These are phyloP conservation scores for Tetragonula carbonaria DNA, from an alignment of 2,888 invertebrate genomes.

Conservation along the genomic window DNA sequence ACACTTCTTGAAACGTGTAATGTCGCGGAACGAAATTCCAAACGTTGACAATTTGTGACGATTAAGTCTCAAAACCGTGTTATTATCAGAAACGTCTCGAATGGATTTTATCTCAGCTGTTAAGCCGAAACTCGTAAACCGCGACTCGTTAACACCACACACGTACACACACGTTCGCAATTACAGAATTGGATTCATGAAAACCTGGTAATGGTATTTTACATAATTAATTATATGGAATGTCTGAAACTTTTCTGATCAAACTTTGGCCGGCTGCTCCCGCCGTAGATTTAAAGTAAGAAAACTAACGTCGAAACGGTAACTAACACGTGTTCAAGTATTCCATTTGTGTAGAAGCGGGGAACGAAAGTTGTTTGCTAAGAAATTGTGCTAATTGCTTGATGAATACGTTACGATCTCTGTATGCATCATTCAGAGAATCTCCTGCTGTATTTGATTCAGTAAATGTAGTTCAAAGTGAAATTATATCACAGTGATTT, in stretches of 20 bases:
- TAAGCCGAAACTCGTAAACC: neutral
- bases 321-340: neutral
- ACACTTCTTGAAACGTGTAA: neutral
- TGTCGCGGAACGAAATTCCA: neutral
- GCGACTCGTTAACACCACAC: neutral
- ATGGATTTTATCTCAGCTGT: neutral
- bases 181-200: too few relatives aligned
- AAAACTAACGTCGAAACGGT: too few relatives aligned
- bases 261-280: neutral
- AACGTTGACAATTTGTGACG: neutral
- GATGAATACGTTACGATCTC: neutral
- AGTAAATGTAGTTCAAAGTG: neutral
- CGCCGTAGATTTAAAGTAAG: neutral
- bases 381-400: neutral
- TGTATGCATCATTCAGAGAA: neutral
- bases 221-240: neutral
- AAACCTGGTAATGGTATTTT: neutral
- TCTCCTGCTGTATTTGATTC: neutral
- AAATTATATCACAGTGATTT: neutral
- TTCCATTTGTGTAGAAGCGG: neutral
- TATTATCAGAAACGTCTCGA: neutral
- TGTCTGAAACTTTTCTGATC: slow-evolving; percentile 4
- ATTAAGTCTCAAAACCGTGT: neutral
- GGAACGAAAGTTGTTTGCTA: neutral
- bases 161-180: neutral